phyloP scores from a whole-genome alignment of 2,888 invertebrate genomes.

The Cheilosia urbana region DNA sequence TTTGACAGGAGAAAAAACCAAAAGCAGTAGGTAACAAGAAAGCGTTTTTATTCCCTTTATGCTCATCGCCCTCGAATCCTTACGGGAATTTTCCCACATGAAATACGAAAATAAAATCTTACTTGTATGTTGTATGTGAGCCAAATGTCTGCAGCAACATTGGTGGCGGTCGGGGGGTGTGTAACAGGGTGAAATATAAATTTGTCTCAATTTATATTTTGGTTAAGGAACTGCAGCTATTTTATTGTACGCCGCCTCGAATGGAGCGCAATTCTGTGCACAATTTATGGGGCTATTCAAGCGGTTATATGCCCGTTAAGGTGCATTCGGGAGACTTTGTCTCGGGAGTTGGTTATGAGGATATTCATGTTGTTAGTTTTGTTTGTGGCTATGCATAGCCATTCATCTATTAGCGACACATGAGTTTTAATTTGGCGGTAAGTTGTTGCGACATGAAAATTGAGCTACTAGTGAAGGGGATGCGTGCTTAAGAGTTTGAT shows the following conservation, averaged over 20 bases:
- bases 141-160: slow-evolving; percentile 8
- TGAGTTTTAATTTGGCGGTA: slow-evolving; percentile 30
- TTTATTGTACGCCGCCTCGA: slow-evolving; percentile 52
- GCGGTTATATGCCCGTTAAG: slow-evolving; percentile 52
- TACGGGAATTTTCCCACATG: slow-evolving; percentile 56
- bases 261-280: slow-evolving; percentile 36
- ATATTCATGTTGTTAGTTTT: neutral
- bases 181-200: slow-evolving; percentile 68
- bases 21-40: neutral
- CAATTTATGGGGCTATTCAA: slow-evolving; percentile 66
- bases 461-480: neutral
- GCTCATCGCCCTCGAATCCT: slow-evolving; percentile 16
- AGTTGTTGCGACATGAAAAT: neutral
- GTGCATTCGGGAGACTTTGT: slow-evolving; percentile 51
- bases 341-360: slow-evolving; percentile 36
- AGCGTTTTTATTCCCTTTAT: slow-evolving; percentile 20
- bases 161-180: neutral
- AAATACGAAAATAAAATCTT: slow-evolving; percentile 23
- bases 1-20: slow-evolving; percentile 7
- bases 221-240: slow-evolving; percentile 72
- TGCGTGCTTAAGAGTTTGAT: no score
- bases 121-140: neutral
- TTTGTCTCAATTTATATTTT: slow-evolving; percentile 74
- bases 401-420: slow-evolving; percentile 43
- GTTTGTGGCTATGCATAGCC: neutral